Base-by-base conservation (phyloP, 2,888 invertebrate species). In the Acronicta psi region DNA sequence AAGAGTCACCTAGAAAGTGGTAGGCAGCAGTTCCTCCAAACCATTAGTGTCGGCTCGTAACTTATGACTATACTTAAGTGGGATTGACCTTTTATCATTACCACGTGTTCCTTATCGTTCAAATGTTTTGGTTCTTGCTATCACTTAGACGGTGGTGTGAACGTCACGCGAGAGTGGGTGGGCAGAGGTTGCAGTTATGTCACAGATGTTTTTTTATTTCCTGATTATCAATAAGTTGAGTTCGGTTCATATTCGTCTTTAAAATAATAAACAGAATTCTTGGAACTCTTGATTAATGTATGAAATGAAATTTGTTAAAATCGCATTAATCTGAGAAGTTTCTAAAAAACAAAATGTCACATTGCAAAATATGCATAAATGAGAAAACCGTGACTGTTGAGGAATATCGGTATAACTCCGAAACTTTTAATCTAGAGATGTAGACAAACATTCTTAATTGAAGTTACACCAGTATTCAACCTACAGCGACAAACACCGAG, bases 51-150 rank as follows among this genome's bases (percentile, higher is more conserved):
- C n/a, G 10, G 1, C n/a, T 9, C n/a, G 14, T 23, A 41, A 54
- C 16, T 51, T 46, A 38, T 61, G 49, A 43, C 34, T 49, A 43
- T 42, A 51, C 31, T 68, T 46, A 38, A 38, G 42, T 41, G 44
- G 51, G 49, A 70, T 59, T 45, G 74, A 50, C 56, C 53, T 50
- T 61, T 49, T 59, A 74, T 70, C 59, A 55, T 20, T 14, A 18
- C 37, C 58, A 54, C 61, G 60, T 67, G 51, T 45, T 11, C 14
- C 40, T 52, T 73, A 62, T 70, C 57, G 38, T 38, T 40, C 34
- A 36, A 43, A 67, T 51, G 43, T 51, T 59, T 65, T 49, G 29
- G 51, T 29, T 49, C 8, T 34, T 11, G 17, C 31, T 49, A 34
- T 56, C 37, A 38, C 14, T 41, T 36, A 17, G 37, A 17, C 45